Conservation (phyloP, 2,113 vertebrate species). For the Zosterops hypoxanthus region DNA sequence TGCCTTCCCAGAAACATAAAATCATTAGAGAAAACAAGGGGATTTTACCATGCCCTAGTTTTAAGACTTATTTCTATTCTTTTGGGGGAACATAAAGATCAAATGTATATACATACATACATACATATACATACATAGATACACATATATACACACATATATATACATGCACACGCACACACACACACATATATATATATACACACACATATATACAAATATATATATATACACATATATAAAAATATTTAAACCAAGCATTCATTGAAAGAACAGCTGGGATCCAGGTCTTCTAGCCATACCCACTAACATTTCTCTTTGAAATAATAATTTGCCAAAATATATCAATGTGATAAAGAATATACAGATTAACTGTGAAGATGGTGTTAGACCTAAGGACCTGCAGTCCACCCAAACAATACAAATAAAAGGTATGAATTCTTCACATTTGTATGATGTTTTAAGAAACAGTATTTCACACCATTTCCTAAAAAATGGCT, state of each 20-base stretch:
- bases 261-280: not conserved
- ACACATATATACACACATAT: no score
- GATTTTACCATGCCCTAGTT: not conserved
- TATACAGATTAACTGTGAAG: not conserved
- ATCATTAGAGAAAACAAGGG: not conserved
- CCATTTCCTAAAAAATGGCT: not conserved
- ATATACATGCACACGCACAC: no score
- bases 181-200: not conserved
- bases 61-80: not conserved
- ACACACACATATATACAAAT: not conserved
- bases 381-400: accelerated
- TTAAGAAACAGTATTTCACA: not conserved
- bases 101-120: not conserved
- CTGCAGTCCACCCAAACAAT: not conserved
- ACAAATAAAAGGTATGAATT: not conserved
- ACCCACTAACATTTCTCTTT: not conserved
- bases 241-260: not conserved
- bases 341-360: not conserved
- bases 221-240: no score
- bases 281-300: not conserved
- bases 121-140: not conserved
- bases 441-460: not conserved
- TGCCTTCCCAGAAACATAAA: not conserved
- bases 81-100: not conserved
- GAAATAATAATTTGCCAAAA: not conserved